Base-by-base conservation (phyloP, 2,113 vertebrate species). In the Corythoichthys intestinalis region DNA sequence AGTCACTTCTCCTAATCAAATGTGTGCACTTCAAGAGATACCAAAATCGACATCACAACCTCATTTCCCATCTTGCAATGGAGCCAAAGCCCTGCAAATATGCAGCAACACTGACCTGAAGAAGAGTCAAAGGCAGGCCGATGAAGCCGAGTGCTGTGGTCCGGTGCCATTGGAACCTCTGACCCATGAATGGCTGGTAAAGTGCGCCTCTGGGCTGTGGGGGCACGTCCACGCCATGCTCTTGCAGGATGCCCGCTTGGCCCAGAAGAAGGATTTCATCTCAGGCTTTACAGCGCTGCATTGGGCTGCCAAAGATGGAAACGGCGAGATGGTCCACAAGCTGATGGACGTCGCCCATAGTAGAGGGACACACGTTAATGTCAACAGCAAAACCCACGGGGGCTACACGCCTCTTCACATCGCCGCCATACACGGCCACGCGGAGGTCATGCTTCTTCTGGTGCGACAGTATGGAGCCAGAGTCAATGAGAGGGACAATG, bases 341-440 rank as follows among this genome's bases (percentile, higher is more conserved):
- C 85, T 99, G 70, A 87, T 97, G 59, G 88, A 93, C 0, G 65
- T 88, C 4, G 87, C 93, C 0, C 79, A 81, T 75, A 92, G 87
- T 8, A 85, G 81, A 1, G 93, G 92, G 0, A 28, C 82, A 0
- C 82, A 2, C 0, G 48, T 97, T 2, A 81, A 98, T 2, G 78
- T 98, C 71, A 93, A 99, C 37, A 85, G 90, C 59, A 92, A 93
- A 78, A 91, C 96, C 0, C 90, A 95, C 0, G 92, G 94, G 0
- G 97, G 97, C 7, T 98, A 98, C 91, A 98, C 97, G 0, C 93
- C 97, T 0, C 83, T 99, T 44, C 97, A 99, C 88, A 86, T 98
- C 4, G 96, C 97, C 0, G 94, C 95, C 5, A 94, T 98, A 5
- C 96, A 98, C 2, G 89, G 93, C 49, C 94, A 80, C 49, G 84